Evolutionary conservation across 2,888 invertebrate species (phyloP).

Genomic region (Vanessa cardui): DNA sequence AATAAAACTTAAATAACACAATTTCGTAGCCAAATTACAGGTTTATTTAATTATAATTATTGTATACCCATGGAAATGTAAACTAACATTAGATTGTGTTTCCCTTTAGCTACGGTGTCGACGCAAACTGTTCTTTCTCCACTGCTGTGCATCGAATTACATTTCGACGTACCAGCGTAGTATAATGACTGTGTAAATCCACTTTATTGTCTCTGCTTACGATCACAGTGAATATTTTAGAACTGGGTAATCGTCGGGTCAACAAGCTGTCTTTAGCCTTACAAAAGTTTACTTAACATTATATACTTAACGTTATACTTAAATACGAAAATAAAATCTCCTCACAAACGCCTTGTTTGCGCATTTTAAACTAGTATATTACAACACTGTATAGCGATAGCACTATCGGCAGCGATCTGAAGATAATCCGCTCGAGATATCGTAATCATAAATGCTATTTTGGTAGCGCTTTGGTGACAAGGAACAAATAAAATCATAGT

Average conservation of each 20-base stretch:
- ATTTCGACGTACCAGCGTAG: no score
- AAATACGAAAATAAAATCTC: slow-evolving; percentile 15
- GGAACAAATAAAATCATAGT: slow-evolving; percentile 16
- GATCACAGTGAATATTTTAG: no score
- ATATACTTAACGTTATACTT: background rate
- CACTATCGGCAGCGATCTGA: slow-evolving; percentile 27
- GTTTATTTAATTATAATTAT: no score
- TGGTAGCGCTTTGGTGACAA: slow-evolving; percentile 26
- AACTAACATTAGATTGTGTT: no score
- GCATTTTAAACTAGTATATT: slow-evolving; percentile 25
- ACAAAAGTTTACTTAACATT: background rate
- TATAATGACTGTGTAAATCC: no score
- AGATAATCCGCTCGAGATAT: slow-evolving; percentile 24
- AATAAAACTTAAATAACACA: background rate
- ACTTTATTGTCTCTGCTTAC: no score
- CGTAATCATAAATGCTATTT: slow-evolving; percentile 31
- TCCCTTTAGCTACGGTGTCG: no score
- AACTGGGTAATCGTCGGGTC: background rate
- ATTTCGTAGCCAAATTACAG: background rate
- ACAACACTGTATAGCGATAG: slow-evolving; percentile 32
- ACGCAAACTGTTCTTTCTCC: no score
- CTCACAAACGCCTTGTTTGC: slow-evolving; percentile 8
- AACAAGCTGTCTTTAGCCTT: background rate
- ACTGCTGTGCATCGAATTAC: no score
- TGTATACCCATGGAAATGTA: no score